Conservation (phyloP, 2,888 invertebrate species). For the Mythimna impura region DNA sequence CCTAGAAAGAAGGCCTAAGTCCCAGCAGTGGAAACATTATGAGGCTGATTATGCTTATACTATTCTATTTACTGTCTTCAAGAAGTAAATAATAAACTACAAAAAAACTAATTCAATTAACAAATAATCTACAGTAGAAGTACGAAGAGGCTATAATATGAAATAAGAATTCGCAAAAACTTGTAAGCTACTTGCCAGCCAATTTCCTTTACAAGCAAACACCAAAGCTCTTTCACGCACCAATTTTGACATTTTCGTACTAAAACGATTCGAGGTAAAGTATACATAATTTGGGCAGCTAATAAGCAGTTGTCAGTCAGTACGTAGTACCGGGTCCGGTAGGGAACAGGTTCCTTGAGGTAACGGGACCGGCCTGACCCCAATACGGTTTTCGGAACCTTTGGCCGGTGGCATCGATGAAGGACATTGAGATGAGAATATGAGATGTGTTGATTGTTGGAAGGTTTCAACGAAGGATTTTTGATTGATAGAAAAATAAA, state of each 20-base stretch:
- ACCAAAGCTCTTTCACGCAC: constrained; percentile 35
- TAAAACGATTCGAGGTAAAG: constrained; percentile 38
- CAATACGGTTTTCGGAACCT: constrained; percentile 75
- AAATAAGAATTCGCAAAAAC: not conserved
- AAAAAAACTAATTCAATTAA: not conserved
- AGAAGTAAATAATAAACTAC: not conserved
- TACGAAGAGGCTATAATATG: not conserved
- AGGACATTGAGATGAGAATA: constrained; percentile 52
- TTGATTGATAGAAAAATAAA: too few relatives aligned
- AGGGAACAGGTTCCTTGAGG: constrained; percentile 70
- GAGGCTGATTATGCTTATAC: too few relatives aligned
- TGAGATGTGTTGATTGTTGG: constrained; percentile 11
- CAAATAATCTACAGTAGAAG: not conserved
- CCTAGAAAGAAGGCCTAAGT: too few relatives aligned
- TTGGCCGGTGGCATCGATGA: constrained; percentile 48
- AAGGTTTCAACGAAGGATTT: not conserved
- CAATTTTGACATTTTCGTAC: constrained; percentile 52
- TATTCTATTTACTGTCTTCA: too few relatives aligned
- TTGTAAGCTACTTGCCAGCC: not conserved
- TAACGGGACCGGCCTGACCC: constrained; percentile 75
- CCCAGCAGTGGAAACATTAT: too few relatives aligned
- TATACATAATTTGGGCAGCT: constrained; percentile 53
- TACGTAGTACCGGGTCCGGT: constrained; percentile 37
- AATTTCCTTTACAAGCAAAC: constrained; percentile 4
- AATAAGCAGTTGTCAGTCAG: constrained; percentile 62